Conservation (phyloP, 1,140 invertebrate species). For the Drosophila mayri region DNA sequence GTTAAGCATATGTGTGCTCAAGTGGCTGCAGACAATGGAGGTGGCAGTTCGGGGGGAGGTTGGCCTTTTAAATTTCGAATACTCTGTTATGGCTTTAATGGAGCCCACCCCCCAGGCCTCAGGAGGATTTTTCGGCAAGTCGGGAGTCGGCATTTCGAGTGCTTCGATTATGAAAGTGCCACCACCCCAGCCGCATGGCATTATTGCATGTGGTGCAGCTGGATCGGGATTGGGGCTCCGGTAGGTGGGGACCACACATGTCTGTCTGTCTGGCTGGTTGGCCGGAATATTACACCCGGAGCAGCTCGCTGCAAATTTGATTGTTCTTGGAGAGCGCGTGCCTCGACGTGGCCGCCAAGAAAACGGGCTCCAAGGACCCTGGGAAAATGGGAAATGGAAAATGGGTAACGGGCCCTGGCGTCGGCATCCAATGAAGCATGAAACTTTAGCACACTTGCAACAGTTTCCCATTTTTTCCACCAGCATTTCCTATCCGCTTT, state of each 20-base stretch:
- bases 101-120: slow-evolving; percentile 12
- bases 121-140: slow-evolving; percentile 15
- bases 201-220: slow-evolving; percentile 35
- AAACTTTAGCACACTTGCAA: slow-evolving; percentile 82
- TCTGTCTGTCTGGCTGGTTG: slow-evolving; percentile 36
- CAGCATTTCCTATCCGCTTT: slow-evolving; percentile 55
- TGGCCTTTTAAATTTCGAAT: slow-evolving; percentile 73
- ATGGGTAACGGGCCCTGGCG: slow-evolving; percentile 36
- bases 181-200: slow-evolving; percentile 6
- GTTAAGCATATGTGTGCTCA: slow-evolving; percentile 77
- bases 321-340: slow-evolving; percentile 71
- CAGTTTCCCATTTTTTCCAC: slow-evolving; percentile 57
- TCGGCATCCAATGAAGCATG: slow-evolving; percentile 77
- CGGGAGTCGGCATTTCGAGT: slow-evolving; percentile 28
- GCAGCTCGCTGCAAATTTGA: slow-evolving; percentile 78
- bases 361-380: slow-evolving; percentile 50
- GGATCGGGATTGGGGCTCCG: background rate
- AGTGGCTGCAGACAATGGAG: slow-evolving; percentile 60
- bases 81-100: slow-evolving; percentile 66
- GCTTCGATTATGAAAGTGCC: slow-evolving; percentile 80
- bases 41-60: background rate
- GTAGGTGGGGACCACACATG: slow-evolving; percentile 24
- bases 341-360: slow-evolving; percentile 43
- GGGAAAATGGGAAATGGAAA: slow-evolving; percentile 7
- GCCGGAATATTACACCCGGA: slow-evolving; percentile 60